Conservation (phyloP, 1,140 invertebrate genomes). For the Diabrotica undecimpunctata region DNA sequence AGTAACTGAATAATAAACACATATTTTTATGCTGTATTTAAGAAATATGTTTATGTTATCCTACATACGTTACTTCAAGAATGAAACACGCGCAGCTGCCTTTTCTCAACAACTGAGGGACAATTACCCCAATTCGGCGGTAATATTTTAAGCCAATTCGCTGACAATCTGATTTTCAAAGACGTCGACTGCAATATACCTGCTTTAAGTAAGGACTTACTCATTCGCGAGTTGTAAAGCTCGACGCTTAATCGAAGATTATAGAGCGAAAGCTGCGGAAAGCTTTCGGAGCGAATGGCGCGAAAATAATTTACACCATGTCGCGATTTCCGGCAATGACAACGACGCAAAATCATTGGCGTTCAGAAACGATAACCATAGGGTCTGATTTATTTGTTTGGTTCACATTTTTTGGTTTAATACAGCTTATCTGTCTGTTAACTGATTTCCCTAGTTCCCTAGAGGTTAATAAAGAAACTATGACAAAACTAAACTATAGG, state of each 20-base stretch:
- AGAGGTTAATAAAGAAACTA: too few species aligned
- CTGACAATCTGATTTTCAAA: conserved; percentile 3
- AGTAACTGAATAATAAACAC: too few species aligned
- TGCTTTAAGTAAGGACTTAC: conserved; percentile 2
- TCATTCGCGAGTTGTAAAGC: conserved; percentile 1
- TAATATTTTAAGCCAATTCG: neutral
- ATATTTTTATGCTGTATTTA: too few species aligned
- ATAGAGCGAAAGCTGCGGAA: conserved; percentile 1
- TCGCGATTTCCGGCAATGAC: conserved; percentile 1
- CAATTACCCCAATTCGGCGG: neutral
- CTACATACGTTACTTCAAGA: too few species aligned
- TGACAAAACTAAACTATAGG: too few species aligned
- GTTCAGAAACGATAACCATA: neutral
- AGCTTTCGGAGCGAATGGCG: conserved; percentile 1
- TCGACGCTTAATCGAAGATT: neutral
- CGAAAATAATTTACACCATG: conserved; percentile 2
- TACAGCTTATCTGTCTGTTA: too few species aligned
- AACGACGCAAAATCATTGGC: neutral
- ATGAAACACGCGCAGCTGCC: neutral
- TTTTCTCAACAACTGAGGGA: neutral
- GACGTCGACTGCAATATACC: neutral
- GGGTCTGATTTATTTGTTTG: too few species aligned
- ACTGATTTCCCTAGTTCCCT: too few species aligned
- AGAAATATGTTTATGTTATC: too few species aligned
- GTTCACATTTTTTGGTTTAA: too few species aligned